Evolutionary conservation across 2,888 invertebrate genomes (phyloP), one percentile per base, ranked within the genome.

Genomic region (Orthosia gothica): DNA sequence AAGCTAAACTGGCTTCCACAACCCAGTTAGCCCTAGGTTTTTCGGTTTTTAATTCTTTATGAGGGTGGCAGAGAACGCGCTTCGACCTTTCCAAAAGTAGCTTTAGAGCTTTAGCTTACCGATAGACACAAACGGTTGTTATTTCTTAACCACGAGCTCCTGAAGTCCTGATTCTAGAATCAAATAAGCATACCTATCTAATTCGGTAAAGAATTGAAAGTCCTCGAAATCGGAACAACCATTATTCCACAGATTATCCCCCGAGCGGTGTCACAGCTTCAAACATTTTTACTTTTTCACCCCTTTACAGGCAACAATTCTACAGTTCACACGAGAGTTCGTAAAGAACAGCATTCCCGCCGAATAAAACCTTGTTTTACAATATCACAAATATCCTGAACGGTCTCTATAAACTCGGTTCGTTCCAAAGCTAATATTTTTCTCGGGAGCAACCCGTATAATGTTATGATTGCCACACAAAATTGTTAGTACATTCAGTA

Each of bases 331-430:
- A 62, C 20, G 65, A 75, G 52, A 67, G 13, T 18, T 4, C 59
- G n/a, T 70, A 81, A 70, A 74, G 55, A 70, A 71, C 59, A 71
- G 63, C 49, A 62, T 57, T 18, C 50, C 57, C 62, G 26, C 49
- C 23, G 12, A 59, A 81, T 81, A 81, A 84, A 85, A 79, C 70
- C 64, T 79, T 64, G 70, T 78, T 85, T 74, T 81, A 81, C 77
- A 81, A 78, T 71, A 79, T 82, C 82, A 79, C 77, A 81, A 74
- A 83, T 83, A 81, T 70, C 59, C 74, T 55, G 61, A 81, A 81
- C 81, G 78, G 13, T 64, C 61, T 81, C 81, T 40, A 75, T 81
- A 74, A 81, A 75, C 65, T 70, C 58, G 20, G 64, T 57, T 61
- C 12, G 32, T 66, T 75, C 59, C 68, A 74, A 68, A 84, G 69